Percentiles rank a stretch among this genome's conserved stretches.
phyloP scores from a whole-genome alignment of 2,888 invertebrate genomes.

The Ectemnius continuus region DNA sequence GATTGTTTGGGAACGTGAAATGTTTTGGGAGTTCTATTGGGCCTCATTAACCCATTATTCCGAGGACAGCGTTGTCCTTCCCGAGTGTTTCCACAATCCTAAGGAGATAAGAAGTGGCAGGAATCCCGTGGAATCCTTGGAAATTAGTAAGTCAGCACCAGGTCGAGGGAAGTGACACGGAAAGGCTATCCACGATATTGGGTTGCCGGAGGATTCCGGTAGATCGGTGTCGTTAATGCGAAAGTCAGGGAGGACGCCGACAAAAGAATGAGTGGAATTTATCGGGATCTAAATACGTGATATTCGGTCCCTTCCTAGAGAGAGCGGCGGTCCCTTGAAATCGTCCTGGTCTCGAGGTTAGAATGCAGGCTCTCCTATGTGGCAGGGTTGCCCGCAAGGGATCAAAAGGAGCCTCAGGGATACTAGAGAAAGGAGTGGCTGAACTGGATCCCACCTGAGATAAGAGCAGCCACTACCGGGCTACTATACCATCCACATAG shows the following conservation, averaged over 20 bases:
- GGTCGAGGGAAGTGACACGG: conserved; percentile 45
- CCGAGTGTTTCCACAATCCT: not conserved
- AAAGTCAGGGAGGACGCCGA: conserved; percentile 33
- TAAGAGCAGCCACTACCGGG: conserved; percentile 71
- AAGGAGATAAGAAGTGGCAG: not conserved
- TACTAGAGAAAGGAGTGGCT: conserved; percentile 67
- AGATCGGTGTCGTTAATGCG: conserved; percentile 46
- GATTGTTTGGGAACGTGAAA: no score
- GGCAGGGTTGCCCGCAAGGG: conserved; percentile 54
- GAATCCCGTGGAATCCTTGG: conserved; percentile 32
- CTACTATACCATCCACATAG: conserved; percentile 46
- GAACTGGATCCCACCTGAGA: conserved; percentile 67
- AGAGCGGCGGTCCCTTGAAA: conserved; percentile 43
- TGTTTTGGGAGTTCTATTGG: no score
- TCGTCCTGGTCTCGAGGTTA: conserved; percentile 33
- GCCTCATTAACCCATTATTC: no score
- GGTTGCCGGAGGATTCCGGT: conserved; percentile 9
- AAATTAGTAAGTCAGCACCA: conserved; percentile 57
- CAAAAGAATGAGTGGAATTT: conserved; percentile 40
- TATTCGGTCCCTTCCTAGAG: conserved; percentile 35
- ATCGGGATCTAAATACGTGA: conserved; percentile 50
- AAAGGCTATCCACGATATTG: conserved; percentile 57
- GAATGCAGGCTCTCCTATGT: conserved; percentile 37
- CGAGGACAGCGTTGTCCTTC: no score
- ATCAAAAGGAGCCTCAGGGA: conserved; percentile 67